These are phyloP conservation scores for Anas flavirostris DNA, from an alignment of 2,797 vertebrate genomes.

Conservation along the genomic window DNA sequence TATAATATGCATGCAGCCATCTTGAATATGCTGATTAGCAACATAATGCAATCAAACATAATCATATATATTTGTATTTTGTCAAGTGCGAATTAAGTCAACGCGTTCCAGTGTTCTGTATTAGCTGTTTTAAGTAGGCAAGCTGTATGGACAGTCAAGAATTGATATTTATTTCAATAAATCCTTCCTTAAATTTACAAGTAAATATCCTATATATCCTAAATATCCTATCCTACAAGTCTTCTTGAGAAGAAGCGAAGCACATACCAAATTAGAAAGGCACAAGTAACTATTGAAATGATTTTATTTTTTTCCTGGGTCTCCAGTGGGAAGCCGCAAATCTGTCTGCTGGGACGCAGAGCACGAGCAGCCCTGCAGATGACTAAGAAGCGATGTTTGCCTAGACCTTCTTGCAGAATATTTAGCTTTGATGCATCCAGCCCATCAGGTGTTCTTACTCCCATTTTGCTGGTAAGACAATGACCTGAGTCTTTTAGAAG, in stretches of 20 bases:
- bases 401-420: background rate
- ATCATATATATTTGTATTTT: conserved; percentile 15
- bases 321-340: background rate
- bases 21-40: background rate
- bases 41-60: background rate
- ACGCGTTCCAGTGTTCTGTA: background rate
- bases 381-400: background rate
- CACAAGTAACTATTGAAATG: background rate
- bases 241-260: background rate
- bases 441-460: background rate
- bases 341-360: background rate
- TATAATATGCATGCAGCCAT: background rate
- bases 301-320: background rate
- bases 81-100: background rate
- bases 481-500: background rate
- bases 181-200: background rate
- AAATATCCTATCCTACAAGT: background rate
- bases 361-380: background rate
- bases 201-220: background rate
- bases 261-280: accelerated
- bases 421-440: background rate
- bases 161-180: background rate
- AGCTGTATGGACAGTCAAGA: background rate
- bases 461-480: background rate
- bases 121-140: background rate